Evolutionary conservation across 2,888 invertebrate species (phyloP).

Genomic region (Phlogophora meticulosa): DNA sequence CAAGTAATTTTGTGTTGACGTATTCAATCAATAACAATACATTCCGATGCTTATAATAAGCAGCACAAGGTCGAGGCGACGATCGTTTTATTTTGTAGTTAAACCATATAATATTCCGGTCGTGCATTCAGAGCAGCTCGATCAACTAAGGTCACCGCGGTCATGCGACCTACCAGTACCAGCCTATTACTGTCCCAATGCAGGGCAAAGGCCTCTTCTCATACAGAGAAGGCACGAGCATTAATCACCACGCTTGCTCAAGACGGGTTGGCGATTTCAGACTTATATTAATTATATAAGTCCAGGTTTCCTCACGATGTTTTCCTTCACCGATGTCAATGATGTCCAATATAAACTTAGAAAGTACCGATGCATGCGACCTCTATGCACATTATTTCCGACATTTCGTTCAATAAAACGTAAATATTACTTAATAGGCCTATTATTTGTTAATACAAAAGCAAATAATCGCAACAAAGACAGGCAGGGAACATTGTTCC

Average conservation of each 20-base stretch:
- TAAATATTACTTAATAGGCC: constrained; percentile 39
- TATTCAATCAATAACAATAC: not conserved
- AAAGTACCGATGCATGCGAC: too few species aligned
- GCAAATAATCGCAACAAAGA: constrained; percentile 61
- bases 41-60: constrained; percentile 14
- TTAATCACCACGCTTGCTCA: too few species aligned
- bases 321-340: too few species aligned
- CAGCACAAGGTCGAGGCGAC: constrained; percentile 32
- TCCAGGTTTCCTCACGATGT: too few species aligned
- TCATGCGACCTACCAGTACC: too few species aligned
- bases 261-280: too few species aligned
- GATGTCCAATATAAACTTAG: too few species aligned
- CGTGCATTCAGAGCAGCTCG: constrained; percentile 30
- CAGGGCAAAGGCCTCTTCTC: too few species aligned
- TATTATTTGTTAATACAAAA: constrained; percentile 50
- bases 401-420: constrained; percentile 34
- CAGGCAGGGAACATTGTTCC: constrained; percentile 63
- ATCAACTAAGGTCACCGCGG: constrained; percentile 26
- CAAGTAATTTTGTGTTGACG: not conserved
- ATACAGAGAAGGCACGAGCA: too few species aligned
- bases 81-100: constrained; percentile 27
- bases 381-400: constrained; percentile 40
- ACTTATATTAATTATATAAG: too few species aligned
- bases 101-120: constrained; percentile 27
- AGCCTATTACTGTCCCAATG: too few species aligned